Base-by-base conservation (phyloP, 2,888 invertebrate species). In the Pristionchus exspectatus region DNA sequence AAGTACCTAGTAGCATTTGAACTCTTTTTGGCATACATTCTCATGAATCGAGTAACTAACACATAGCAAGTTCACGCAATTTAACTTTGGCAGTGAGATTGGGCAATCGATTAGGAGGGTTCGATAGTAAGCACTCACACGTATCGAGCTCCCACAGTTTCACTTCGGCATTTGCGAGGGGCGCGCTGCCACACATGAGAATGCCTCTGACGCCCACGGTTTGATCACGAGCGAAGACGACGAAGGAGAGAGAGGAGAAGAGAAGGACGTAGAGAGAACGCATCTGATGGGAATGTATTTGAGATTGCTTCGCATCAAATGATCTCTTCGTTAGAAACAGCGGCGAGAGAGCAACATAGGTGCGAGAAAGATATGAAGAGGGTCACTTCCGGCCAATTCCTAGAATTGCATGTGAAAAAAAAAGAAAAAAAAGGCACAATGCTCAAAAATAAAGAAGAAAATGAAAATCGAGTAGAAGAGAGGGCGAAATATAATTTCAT, bases 131-230 rank as follows among this genome's bases (percentile, higher is more conserved):
- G 0, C 1, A 44, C 87, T 87, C 12, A 87, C 87, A 87, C 10
- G 56, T 87, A 72, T 87, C 87, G 5, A 87, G 87, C 27, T 87
- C 87, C 87, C 87, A 87, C 72, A 87, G 72, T 30, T 87, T 87
- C 72, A 87, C 87, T 30, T 69, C 72, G 14, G 87, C 74, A 50
- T 72, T 50, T 14, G 72, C 50, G 3, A 87, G 87, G 12, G 87
- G 87, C 54, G 2, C 9, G 44, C 50, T 50, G 7, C 87, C 87
- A 14, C 87, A 87, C 72, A 87, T 72, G 12, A 87, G 72, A 7
- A 27, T 44, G 33, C 87, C 87, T 14, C 72, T 14, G 2, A 38
- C 87, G 14, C 87, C 87, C 24, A 87, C 87, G 16, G 83, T 30
- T 16, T 83, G 83, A 12, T 81, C 81, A 5, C 33, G 14, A 24